Evolutionary conservation across 1,140 invertebrate species (phyloP).

Genomic region (Nilaparvata lugens): DNA sequence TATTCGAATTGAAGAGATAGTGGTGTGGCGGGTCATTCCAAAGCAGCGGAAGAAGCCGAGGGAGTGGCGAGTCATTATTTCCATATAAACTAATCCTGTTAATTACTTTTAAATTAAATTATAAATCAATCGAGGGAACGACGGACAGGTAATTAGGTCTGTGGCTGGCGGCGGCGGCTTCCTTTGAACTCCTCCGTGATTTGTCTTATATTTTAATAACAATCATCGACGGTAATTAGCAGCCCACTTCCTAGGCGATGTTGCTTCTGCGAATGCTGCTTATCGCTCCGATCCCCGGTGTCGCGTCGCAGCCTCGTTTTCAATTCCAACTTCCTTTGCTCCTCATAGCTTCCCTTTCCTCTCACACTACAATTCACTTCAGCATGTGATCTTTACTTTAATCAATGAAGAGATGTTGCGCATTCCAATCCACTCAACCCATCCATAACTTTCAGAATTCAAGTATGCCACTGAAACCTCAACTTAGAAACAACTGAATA

Average conservation of each 20-base stretch:
- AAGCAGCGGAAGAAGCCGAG: neutral
- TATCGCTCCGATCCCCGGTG: no score
- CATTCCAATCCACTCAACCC: no score
- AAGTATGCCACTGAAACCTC: no score
- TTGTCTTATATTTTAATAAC: constrained; percentile 5
- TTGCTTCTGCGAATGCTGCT: no score
- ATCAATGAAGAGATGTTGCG: no score
- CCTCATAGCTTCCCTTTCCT: no score
- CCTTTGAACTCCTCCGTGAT: constrained; percentile 9
- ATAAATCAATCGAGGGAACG: constrained; percentile 15
- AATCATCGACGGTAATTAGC: neutral
- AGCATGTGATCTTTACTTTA: no score
- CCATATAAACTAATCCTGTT: constrained; percentile 18
- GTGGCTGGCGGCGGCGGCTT: constrained; percentile 8
- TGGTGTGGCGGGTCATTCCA: neutral
- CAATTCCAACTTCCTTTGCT: no score
- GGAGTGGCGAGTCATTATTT: constrained; percentile 13
- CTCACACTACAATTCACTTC: no score
- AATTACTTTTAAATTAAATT: constrained; percentile 20
- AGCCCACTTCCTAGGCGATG: neutral
- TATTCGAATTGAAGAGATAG: neutral
- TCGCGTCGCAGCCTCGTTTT: no score
- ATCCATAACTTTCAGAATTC: no score
- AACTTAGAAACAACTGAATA: no score
- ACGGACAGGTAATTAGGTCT: constrained; percentile 13